These are phyloP conservation scores for Callinectes sapidus DNA, from an alignment of 2,888 invertebrate species.

Conservation along the genomic window DNA sequence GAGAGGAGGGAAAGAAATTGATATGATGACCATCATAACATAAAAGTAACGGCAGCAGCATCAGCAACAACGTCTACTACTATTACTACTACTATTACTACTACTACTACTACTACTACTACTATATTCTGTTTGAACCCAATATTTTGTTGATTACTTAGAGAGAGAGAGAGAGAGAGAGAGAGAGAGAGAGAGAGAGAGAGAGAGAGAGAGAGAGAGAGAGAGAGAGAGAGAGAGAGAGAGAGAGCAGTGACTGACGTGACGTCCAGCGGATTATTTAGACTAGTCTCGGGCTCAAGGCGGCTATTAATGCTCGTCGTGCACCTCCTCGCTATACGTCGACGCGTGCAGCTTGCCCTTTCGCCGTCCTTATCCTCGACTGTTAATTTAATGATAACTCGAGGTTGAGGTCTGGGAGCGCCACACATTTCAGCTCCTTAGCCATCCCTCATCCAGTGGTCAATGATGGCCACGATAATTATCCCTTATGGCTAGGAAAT, in stretches of 20 bases:
- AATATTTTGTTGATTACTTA: background rate
- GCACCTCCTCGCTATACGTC: constrained; percentile 6
- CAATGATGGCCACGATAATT: background rate
- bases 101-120: background rate
- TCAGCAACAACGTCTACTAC: background rate
- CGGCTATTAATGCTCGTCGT: background rate
- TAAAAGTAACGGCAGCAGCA: background rate
- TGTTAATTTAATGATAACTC: constrained; percentile 17
- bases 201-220: constrained; percentile 19
- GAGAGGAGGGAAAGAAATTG: background rate
- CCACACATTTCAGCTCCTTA: background rate
- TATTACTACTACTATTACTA: background rate
- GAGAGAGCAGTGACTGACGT: constrained; percentile 7
- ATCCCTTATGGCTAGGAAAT: background rate
- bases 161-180: background rate
- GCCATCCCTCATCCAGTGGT: background rate
- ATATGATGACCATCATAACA: background rate
- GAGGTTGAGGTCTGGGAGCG: background rate
- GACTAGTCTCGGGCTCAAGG: background rate
- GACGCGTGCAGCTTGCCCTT: background rate
- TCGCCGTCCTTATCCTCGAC: background rate
- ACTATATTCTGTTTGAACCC: background rate
- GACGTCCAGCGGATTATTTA: constrained; percentile 2
- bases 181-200: background rate
- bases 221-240: constrained; percentile 15